Evolutionary conservation across 2,113 vertebrate species (phyloP).

Genomic region (Pagrus major): DNA sequence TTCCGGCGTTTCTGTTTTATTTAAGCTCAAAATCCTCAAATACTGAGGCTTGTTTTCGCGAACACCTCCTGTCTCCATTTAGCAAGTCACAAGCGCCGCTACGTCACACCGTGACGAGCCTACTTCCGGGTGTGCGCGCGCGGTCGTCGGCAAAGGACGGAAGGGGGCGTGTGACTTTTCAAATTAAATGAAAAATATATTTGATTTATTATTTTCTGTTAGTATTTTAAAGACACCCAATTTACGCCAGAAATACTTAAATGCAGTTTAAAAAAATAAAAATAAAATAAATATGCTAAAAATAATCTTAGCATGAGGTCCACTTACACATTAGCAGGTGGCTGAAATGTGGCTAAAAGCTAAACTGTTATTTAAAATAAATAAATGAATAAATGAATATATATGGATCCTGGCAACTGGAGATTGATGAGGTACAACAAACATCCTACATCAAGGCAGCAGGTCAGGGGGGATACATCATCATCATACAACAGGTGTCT

Average conservation of each 20-base stretch:
- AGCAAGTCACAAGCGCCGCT: conserved; percentile 62
- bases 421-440: no score
- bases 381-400: no score
- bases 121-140: background rate
- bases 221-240: background rate
- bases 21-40: background rate
- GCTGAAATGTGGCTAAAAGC: no score
- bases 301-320: no score
- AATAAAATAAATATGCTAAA: no score
- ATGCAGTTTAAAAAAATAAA: no score
- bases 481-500: no score
- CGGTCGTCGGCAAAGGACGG: background rate
- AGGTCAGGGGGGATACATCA: no score
- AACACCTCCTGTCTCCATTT: conserved; percentile 54
- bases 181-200: background rate
- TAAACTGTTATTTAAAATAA: no score
- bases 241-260: background rate
- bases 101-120: background rate
- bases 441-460: no score
- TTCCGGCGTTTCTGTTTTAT: background rate
- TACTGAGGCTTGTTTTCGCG: background rate
- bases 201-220: background rate
- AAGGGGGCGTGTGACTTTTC: background rate
- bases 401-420: no score
- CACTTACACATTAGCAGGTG: no score